Conservation (phyloP, 2,888 invertebrate genomes). For the Phlogophora meticulosa region DNA sequence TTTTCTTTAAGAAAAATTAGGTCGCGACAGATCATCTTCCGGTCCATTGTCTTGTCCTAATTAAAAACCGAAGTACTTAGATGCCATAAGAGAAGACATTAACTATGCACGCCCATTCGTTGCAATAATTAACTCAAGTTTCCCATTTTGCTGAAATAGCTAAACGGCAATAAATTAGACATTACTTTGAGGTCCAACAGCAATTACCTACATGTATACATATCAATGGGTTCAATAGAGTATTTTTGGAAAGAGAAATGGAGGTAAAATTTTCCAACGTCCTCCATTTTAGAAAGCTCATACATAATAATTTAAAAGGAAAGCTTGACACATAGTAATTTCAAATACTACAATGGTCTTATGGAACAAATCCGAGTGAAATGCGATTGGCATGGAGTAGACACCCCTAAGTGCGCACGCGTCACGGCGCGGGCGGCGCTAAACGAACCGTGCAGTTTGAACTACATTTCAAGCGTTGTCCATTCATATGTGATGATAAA, state of each 20-base stretch:
- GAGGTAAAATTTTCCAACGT: slow-evolving; percentile 37
- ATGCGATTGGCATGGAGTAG: slow-evolving; percentile 57
- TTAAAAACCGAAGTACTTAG: slow-evolving; percentile 22
- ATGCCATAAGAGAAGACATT: neutral
- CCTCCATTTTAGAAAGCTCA: slow-evolving; percentile 52
- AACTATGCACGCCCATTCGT: slow-evolving; percentile 1
- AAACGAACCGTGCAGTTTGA: slow-evolving; percentile 78
- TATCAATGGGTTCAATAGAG: slow-evolving; percentile 32
- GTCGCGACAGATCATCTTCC: slow-evolving; percentile 60
- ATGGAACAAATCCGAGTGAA: slow-evolving; percentile 58
- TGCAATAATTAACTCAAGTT: slow-evolving; percentile 20
- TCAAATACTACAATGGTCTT: slow-evolving; percentile 60
- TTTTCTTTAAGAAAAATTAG: slow-evolving; percentile 58
- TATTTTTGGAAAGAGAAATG: too few species aligned
- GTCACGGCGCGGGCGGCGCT: slow-evolving; percentile 45
- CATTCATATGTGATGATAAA: slow-evolving; percentile 65
- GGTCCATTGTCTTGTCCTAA: slow-evolving; percentile 53
- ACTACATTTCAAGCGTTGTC: slow-evolving; percentile 81
- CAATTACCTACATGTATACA: slow-evolving; percentile 30
- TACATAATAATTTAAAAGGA: slow-evolving; percentile 52
- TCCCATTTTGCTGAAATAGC: slow-evolving; percentile 34
- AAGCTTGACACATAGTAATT: slow-evolving; percentile 51
- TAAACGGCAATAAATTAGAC: slow-evolving; percentile 32
- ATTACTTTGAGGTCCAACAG: slow-evolving; percentile 32
- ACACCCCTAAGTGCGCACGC: slow-evolving; percentile 61